Evolutionary conservation across 37 sponge, comb jelly and placozoan genomes (phyloP), one percentile per base, ranked within the genome.

Genomic region (Crambe crambe): DNA sequence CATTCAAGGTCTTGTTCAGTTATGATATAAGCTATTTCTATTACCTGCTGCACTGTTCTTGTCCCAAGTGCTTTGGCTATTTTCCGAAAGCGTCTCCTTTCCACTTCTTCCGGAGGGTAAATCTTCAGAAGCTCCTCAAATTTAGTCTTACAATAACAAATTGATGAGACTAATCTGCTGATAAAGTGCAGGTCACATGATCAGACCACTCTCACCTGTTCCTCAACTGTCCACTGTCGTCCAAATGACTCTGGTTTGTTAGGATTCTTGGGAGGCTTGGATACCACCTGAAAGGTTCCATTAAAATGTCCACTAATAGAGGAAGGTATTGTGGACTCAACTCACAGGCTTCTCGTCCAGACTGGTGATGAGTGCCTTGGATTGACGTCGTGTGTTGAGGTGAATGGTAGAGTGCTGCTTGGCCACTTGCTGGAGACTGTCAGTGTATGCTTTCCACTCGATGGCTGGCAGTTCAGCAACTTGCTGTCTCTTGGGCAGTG

Each of bases 11-110:
- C n/a, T n/a, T n/a, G n/a, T n/a, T n/a, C n/a, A n/a, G n/a, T n/a
- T n/a, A n/a, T n/a, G n/a, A n/a, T n/a, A n/a, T n/a, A n/a, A n/a
- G n/a, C n/a, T n/a, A n/a, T n/a, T n/a, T n/a, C 29, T 27, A 29
- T 31, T 0, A 93, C 95, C 90, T 95, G 96, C 18, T 86, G 86
- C 2, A 90, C 54, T 73, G 96, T 92, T 38, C 96, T 54, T 61
- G 89, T 89, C 6, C 87, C 87, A 3, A 94, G 82, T 5, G 91
- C 93, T 29, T 66, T 86, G 25, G 96, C 93, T 60, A 95, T 95
- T 76, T 92, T 92, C 70, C 92, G 82, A 74, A 79, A 95, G 8
- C 96, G 66, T 25, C 80, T 70, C 38, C 92, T 75, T 66, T 95
- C 96, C 35, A 79, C 72, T 2, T 68, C 66, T 76, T 95, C 96